phyloP scores from a whole-genome alignment of 2,113 vertebrate species.

The Clinocottus analis region DNA sequence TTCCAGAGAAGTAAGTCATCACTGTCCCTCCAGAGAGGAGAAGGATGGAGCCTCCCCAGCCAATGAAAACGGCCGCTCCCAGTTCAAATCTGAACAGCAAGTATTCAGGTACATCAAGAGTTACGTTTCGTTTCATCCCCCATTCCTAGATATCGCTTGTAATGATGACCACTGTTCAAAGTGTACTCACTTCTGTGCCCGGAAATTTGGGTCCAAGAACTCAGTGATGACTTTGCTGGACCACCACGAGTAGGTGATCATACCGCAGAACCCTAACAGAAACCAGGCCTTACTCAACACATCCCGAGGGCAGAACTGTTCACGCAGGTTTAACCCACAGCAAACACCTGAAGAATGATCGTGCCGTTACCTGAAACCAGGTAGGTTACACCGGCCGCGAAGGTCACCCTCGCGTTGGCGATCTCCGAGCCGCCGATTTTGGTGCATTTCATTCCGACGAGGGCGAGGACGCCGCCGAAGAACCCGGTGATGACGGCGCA shows the following conservation, averaged over 20 bases:
- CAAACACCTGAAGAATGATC: background rate
- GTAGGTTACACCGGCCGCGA: slow-evolving; percentile 90
- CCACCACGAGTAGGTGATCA: slow-evolving; percentile 94
- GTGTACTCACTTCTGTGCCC: slow-evolving; percentile 90
- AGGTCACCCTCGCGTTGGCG: slow-evolving; percentile 91
- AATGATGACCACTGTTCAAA: background rate
- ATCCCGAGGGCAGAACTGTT: background rate
- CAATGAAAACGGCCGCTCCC: slow-evolving; percentile 93
- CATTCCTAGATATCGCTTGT: background rate
- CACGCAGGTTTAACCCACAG: background rate
- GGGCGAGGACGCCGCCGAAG: slow-evolving; percentile 89
- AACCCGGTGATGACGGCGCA: slow-evolving; percentile 91
- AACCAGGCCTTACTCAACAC: background rate
- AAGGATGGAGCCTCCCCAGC: slow-evolving; percentile 94
- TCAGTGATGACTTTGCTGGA: slow-evolving; percentile 90
- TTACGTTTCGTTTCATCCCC: background rate
- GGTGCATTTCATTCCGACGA: slow-evolving; percentile 98
- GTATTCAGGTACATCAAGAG: background rate
- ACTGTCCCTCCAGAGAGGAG: slow-evolving; percentile 89
- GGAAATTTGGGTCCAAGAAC: slow-evolving; percentile 89
- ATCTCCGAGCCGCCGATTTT: slow-evolving; percentile 94
- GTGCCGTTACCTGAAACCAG: slow-evolving; percentile 87
- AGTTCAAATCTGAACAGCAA: slow-evolving; percentile 85
- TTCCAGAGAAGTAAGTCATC: slow-evolving; percentile 85
- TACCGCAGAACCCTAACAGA: slow-evolving; percentile 88